Conservation (phyloP, 1,140 invertebrate species). For the Atta colombica region DNA sequence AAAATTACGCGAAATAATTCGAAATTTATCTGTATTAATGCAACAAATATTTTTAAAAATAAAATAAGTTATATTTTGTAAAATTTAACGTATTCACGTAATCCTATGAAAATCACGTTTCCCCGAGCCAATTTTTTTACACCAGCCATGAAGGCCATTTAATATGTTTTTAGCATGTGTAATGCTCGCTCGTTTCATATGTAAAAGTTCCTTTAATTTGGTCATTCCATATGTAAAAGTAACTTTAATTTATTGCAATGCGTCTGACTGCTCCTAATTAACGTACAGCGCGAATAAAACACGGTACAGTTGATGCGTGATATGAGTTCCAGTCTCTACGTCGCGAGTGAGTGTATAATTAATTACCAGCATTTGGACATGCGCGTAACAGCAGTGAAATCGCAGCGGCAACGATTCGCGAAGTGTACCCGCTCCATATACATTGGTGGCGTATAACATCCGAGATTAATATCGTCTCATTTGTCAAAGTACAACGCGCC, state of each 20-base stretch:
- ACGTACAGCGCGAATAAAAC: constrained; percentile 56
- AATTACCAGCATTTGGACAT: constrained; percentile 68
- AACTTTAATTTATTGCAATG: constrained; percentile 63
- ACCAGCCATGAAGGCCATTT: neutral
- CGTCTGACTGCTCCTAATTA: constrained; percentile 59
- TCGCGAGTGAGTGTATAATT: constrained; percentile 60
- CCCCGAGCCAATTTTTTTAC: constrained; percentile 20
- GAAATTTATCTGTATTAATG: neutral
- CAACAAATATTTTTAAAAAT: constrained; percentile 17
- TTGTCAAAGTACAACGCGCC: constrained; percentile 72
- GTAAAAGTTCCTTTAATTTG: constrained; percentile 52
- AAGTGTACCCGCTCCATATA: constrained; percentile 1
- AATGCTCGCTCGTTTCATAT: constrained; percentile 18
- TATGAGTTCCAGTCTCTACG: constrained; percentile 56
- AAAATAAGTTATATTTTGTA: neutral
- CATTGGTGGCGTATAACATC: constrained; percentile 57
- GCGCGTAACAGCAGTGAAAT: constrained; percentile 60
- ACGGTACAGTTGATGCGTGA: constrained; percentile 52
- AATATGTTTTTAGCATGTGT: constrained; percentile 16
- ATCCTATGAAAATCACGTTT: constrained; percentile 22
- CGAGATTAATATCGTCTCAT: constrained; percentile 78
- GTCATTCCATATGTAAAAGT: constrained; percentile 57
- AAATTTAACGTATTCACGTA: neutral
- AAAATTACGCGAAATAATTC: neutral
- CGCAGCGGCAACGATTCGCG: constrained; percentile 46